Percentiles rank a stretch among this genome's conserved stretches.
Evolutionary conservation across 2,888 invertebrate genomes (phyloP).

Genomic region (Drosophila histrio): DNA sequence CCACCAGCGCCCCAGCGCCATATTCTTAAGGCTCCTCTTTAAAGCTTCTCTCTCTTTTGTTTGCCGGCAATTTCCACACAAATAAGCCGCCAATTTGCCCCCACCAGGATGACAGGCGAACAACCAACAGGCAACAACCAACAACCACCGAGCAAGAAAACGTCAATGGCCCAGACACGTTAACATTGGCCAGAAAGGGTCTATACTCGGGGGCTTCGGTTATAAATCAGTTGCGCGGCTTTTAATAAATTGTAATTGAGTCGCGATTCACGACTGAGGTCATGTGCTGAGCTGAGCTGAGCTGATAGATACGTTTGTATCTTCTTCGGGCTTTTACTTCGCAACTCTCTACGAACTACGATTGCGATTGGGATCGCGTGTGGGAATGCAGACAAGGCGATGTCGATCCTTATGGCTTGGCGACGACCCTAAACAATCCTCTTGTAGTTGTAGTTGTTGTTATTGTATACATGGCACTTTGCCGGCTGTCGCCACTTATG

Average conservation of each 20-base stretch:
- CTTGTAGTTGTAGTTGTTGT: slow-evolving; percentile 35
- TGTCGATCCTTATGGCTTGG: slow-evolving; percentile 65
- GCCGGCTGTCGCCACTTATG: slow-evolving; percentile 82
- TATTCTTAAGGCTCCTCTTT: slow-evolving; percentile 24
- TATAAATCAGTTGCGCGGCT: slow-evolving; percentile 78
- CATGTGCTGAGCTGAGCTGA: slow-evolving; percentile 23
- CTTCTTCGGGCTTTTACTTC: slow-evolving; percentile 1
- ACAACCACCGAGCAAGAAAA: slow-evolving; percentile 52
- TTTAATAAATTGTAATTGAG: slow-evolving; percentile 81
- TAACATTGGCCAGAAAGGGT: slow-evolving; percentile 47
- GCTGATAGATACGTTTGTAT: slow-evolving; percentile 71
- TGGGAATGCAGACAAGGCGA: slow-evolving; percentile 75
- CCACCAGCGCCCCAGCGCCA: slow-evolving; percentile 69
- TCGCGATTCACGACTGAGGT: slow-evolving; percentile 71
- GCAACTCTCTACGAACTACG: slow-evolving; percentile 13
- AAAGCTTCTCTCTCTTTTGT: slow-evolving; percentile 36
- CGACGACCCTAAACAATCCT: slow-evolving; percentile 68
- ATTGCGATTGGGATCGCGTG: slow-evolving; percentile 70
- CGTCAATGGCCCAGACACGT: slow-evolving; percentile 64
- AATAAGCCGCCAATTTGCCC: slow-evolving; percentile 74
- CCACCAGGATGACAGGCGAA: slow-evolving; percentile 47
- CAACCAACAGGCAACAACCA: too few species aligned
- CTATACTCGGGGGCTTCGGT: slow-evolving; percentile 37
- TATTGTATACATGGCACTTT: slow-evolving; percentile 79
- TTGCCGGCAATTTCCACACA: slow-evolving; percentile 63